Conservation (phyloP, 2,113 vertebrate species). For the Noturus placidus region DNA sequence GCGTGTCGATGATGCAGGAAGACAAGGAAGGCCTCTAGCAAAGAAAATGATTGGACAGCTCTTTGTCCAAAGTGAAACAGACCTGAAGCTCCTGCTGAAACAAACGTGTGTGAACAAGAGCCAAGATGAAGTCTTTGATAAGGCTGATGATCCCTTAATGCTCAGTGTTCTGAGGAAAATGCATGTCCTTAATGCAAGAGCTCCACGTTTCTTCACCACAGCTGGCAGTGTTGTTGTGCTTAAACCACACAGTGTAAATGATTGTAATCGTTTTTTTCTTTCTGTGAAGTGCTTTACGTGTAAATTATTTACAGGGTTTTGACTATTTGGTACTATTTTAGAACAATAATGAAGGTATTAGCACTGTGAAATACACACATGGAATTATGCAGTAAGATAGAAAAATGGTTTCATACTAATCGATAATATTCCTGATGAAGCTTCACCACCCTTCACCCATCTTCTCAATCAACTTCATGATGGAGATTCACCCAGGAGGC, state of each 20-base stretch:
- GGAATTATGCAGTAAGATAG: not conserved
- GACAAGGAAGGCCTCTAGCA: not conserved
- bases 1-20: not conserved
- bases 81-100: not conserved
- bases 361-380: not conserved
- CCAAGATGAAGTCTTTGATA: not conserved
- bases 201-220: not conserved
- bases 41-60: not conserved
- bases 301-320: not conserved
- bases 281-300: not conserved
- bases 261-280: not conserved
- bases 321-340: not conserved
- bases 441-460: not conserved
- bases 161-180: not conserved
- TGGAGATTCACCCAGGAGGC: not conserved
- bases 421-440: not conserved
- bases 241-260: not conserved
- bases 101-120: not conserved
- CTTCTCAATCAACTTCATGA: not conserved
- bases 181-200: not conserved
- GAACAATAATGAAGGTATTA: not conserved
- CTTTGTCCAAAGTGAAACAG: not conserved
- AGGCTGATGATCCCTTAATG: not conserved
- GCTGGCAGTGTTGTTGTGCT: not conserved
- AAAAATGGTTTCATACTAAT: not conserved